Percentiles rank a stretch among this genome's conserved stretches.
Evolutionary conservation across 2,113 vertebrate species (phyloP).

Genomic region (Eupsittula cactorum): DNA sequence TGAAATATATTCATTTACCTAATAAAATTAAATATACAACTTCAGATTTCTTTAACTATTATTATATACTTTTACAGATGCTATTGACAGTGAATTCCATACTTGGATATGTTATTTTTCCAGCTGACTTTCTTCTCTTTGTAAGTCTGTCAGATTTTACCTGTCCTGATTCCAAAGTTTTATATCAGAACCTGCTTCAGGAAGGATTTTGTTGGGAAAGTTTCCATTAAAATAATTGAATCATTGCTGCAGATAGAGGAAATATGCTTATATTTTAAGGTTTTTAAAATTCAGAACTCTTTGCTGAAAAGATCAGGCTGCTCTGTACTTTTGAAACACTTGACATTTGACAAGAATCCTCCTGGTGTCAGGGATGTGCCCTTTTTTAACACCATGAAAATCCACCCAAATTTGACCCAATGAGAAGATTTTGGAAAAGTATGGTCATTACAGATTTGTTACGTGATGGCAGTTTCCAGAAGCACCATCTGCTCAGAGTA

Average conservation of each 20-base stretch:
- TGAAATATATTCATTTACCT: neutral
- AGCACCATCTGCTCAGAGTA: slow-evolving; percentile 40
- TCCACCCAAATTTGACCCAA: neutral
- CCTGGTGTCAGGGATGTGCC: neutral
- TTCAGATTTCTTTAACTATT: neutral
- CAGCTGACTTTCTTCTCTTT: neutral
- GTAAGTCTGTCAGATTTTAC: neutral
- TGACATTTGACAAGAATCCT: neutral
- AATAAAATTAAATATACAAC: neutral
- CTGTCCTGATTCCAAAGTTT: neutral
- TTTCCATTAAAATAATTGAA: neutral
- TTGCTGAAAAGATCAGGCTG: neutral
- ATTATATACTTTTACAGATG: neutral
- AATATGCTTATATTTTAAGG: neutral
- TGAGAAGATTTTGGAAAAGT: neutral
- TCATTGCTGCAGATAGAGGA: neutral
- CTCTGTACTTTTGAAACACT: neutral
- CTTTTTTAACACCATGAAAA: neutral
- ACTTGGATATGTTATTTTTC: neutral
- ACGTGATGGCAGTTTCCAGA: neutral
- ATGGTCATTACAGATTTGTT: neutral
- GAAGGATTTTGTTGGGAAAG: neutral
- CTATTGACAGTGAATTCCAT: neutral
- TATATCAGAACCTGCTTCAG: neutral
- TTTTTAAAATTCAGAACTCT: neutral